These are phyloP conservation scores for Calonectris borealis DNA, from an alignment of 2,113 vertebrate species.

Conservation along the genomic window DNA sequence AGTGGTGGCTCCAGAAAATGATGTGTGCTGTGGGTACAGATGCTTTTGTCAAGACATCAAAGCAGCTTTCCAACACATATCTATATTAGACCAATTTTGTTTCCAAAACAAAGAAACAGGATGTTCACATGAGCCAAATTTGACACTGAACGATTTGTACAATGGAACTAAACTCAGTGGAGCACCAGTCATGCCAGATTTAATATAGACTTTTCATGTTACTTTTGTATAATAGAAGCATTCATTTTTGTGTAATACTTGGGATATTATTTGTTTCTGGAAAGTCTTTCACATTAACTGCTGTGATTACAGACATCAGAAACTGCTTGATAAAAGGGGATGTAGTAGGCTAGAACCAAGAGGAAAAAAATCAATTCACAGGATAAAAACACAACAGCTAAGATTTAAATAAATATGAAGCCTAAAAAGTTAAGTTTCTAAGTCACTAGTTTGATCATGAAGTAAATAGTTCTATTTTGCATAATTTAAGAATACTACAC, in stretches of 20 bases:
- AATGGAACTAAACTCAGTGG: neutral
- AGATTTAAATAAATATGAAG: neutral
- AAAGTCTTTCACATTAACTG: neutral
- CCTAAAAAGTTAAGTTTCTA: neutral
- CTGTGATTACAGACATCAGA: constrained; percentile 14
- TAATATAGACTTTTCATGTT: neutral
- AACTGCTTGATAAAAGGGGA: neutral
- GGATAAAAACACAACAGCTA: neutral
- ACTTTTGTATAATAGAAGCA: neutral
- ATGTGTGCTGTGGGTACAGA: neutral
- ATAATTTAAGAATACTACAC: neutral
- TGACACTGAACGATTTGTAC: neutral
- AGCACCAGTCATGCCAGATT: neutral
- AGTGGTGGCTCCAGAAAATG: neutral
- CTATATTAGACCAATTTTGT: neutral
- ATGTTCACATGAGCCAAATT: neutral
- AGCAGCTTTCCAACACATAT: neutral
- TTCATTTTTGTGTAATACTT: neutral
- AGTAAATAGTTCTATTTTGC: neutral
- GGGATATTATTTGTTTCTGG: neutral
- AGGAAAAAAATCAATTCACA: neutral
- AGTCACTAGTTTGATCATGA: neutral
- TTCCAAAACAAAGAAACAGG: constrained; percentile 1
- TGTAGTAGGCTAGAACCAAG: neutral
- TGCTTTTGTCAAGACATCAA: neutral